Conservation (phyloP, 2,113 vertebrate genomes). For the Struthidea cinerea region DNA sequence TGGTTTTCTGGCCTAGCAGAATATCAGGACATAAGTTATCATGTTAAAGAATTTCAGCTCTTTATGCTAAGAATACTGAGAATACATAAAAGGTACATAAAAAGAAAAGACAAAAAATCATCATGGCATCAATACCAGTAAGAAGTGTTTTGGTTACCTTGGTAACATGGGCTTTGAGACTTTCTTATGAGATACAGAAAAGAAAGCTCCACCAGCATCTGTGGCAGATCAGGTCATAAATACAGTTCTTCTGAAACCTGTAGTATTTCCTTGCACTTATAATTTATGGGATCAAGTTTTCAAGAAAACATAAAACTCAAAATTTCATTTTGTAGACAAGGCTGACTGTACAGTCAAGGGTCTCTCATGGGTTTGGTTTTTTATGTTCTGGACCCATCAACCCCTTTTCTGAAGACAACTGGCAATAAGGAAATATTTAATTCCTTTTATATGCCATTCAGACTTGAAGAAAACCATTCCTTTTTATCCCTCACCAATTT, state of each 20-base stretch:
- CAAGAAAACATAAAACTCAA: background rate
- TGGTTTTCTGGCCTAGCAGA: background rate
- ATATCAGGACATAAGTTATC: background rate
- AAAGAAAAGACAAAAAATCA: background rate
- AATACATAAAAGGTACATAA: background rate
- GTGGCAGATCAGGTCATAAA: background rate
- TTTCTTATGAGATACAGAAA: background rate
- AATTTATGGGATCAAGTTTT: background rate
- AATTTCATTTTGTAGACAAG: background rate
- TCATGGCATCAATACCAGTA: background rate
- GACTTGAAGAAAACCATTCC: background rate
- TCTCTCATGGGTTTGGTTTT: background rate
- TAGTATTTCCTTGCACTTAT: background rate
- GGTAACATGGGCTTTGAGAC: fast-evolving
- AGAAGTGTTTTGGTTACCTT: background rate
- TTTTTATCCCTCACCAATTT: background rate
- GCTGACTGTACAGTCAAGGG: background rate
- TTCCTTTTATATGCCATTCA: background rate
- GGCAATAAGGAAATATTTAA: background rate
- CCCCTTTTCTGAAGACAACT: background rate
- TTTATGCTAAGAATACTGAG: background rate
- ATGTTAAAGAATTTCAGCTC: background rate
- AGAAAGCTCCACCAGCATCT: background rate
- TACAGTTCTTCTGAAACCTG: background rate
- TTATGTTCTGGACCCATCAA: background rate